Evolutionary conservation across 2,797 vertebrate species (phyloP), one percentile per base, ranked within the genome.

Genomic region (Kryptopterus vitreolus): DNA sequence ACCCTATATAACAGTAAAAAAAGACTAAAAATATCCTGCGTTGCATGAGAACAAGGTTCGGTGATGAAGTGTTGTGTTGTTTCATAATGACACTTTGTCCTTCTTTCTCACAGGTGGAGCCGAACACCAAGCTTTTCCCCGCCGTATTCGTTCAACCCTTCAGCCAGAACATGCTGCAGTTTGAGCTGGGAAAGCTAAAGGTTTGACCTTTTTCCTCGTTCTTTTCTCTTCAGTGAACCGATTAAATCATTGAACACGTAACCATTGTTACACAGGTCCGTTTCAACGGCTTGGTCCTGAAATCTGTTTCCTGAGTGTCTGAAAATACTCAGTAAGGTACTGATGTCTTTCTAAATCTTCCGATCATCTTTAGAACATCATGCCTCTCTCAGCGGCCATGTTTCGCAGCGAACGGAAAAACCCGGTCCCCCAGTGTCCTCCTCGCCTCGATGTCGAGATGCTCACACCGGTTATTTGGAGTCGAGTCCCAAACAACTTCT

Each of bases 381-480:
- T 99, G 96, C 97, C 97, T 1, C 94, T 99, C 89, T 99, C 97
- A 0, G 96, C 96, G 0, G 97, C 97, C 83, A 98, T 99, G 96
- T 99, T 99, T 88, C 92, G 90, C 86, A 98, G 97, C 0, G 97
- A 99, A 87, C 89, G 93, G n/a, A 96, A 88, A 59, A 99, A 98
- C 88, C 89, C 96, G 0, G 93, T 95, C 2, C 97, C 97, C 0
- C 97, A 99, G 92, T 97, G 95, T 70, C 97, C 97, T 0, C 97
- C 96, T 0, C 90, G 97, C 22, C 88, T 98, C 59, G 93, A 92
- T 31, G 92, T 97, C 79, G 96, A 98, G 90, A 90, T 95, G 92
- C 89, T 98, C 81, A 95, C 93, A 0, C 96, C 96, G 0, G 94
- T 98, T 1, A 95, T 97, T 38, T 98, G 97, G 97, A 98, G 96